Evolutionary conservation across 2,797 vertebrate species (phyloP).

Genomic region (Acanthiza pusilla): DNA sequence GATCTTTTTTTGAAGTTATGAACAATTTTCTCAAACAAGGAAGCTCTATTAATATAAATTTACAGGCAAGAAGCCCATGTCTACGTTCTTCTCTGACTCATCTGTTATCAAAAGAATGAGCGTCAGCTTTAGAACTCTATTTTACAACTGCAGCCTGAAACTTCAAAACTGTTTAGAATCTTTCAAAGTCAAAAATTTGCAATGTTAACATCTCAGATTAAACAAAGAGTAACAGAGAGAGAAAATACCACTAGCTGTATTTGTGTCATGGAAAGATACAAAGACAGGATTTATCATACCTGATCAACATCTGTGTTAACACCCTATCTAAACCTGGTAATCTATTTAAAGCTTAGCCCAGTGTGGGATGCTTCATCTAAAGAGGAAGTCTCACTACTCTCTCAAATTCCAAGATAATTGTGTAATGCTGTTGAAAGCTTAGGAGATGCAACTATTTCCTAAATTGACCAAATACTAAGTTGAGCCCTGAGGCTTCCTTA

Average conservation of each 20-base stretch:
- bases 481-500: not conserved
- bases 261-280: not conserved
- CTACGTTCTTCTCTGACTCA: constrained; percentile 32
- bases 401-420: constrained; percentile 3
- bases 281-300: not conserved
- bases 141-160: constrained; percentile 27
- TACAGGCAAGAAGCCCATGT: constrained; percentile 14
- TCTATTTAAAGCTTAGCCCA: constrained; percentile 1
- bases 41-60: constrained; percentile 48
- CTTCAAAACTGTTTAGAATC: constrained; percentile 36
- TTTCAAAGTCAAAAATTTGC: constrained; percentile 10
- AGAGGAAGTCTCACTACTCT: not conserved
- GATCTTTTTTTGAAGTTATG: constrained; percentile 24
- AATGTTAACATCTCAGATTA: not conserved
- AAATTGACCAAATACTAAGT: not conserved
- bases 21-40: constrained; percentile 21
- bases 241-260: not conserved
- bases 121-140: not conserved
- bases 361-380: not conserved
- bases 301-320: not conserved
- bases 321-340: not conserved
- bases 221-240: not conserved
- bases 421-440: not conserved
- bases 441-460: not conserved
- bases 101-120: constrained; percentile 14